Conservation (phyloP, 2,888 invertebrate genomes). For the Pterostichus madidus region DNA sequence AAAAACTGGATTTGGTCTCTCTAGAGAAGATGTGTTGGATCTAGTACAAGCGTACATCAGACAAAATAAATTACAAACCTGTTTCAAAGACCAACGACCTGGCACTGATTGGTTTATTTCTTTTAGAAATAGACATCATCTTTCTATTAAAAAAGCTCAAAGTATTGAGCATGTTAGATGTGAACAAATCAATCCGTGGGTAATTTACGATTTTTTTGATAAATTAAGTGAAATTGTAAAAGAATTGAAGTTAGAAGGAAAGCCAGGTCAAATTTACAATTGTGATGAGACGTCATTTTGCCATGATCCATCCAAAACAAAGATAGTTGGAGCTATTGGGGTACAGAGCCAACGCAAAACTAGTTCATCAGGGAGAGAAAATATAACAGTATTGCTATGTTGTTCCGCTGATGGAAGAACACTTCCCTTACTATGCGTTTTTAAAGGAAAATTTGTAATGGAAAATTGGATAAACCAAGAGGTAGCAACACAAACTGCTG, state of each 20-base stretch:
- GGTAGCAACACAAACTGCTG: slow-evolving; percentile 62
- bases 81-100: slow-evolving; percentile 62
- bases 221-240: slow-evolving; percentile 16
- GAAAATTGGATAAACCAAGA: slow-evolving; percentile 56
- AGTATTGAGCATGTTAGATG: slow-evolving; percentile 58
- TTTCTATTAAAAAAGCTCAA: slow-evolving; percentile 64
- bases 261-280: neutral
- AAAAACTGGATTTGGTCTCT: slow-evolving; percentile 12
- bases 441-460: slow-evolving; percentile 68
- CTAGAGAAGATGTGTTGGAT: slow-evolving; percentile 34
- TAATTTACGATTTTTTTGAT: slow-evolving; percentile 45
- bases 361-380: slow-evolving; percentile 67
- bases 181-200: slow-evolving; percentile 63
- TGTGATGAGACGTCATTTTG: slow-evolving; percentile 59
- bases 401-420: slow-evolving; percentile 66
- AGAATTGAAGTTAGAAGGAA: slow-evolving; percentile 9
- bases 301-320: slow-evolving; percentile 16
- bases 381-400: slow-evolving; percentile 63
- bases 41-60: slow-evolving; percentile 20
- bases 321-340: slow-evolving; percentile 21
- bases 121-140: slow-evolving; percentile 33
- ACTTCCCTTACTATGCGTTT: slow-evolving; percentile 67
- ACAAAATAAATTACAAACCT: slow-evolving; percentile 54
- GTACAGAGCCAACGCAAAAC: slow-evolving; percentile 57
- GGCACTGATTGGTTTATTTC: slow-evolving; percentile 64